Percentiles rank a stretch among this genome's conserved stretches.
These are phyloP conservation scores for Oscheius sp. DNA, from an alignment of 2,888 invertebrate genomes.

Conservation along the genomic window DNA sequence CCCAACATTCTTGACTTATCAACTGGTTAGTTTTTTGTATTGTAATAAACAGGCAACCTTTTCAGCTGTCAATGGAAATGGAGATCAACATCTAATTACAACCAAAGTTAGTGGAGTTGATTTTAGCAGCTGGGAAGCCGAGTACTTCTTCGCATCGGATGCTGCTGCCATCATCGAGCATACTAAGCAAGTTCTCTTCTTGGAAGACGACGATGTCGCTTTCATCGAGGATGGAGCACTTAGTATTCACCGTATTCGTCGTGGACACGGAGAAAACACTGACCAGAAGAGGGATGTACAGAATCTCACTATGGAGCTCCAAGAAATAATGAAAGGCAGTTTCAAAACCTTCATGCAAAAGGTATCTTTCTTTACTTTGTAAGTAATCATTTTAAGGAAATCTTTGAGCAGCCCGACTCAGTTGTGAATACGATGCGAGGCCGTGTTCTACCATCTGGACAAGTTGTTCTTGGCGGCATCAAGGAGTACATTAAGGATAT, in stretches of 20 bases:
- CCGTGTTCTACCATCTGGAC: conserved; percentile 78
- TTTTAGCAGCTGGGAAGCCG: conserved; percentile 74
- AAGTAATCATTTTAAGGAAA: too few species aligned
- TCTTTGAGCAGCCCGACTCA: conserved; percentile 99
- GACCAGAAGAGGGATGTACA: conserved; percentile 77
- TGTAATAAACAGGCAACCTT: not conserved
- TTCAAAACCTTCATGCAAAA: conserved; percentile 98
- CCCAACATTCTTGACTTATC: conserved; percentile 55
- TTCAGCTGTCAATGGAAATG: conserved; percentile 17
- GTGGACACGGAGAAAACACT: conserved; percentile 80
- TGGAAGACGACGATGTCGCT: conserved; percentile 82
- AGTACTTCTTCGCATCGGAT: conserved; percentile 99
- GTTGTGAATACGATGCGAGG: conserved; percentile 99
- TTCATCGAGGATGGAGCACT: conserved; percentile 91
- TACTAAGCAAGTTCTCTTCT: conserved; percentile 97
- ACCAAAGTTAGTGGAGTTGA: conserved; percentile 15
- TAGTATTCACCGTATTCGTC: conserved; percentile 90
- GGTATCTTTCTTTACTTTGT: conserved; percentile 17
- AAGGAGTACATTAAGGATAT: conserved; percentile 98
- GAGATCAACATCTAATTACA: not conserved
- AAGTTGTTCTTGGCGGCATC: conserved; percentile 92
- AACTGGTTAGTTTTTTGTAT: conserved; percentile 45
- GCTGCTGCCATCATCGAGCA: conserved; percentile 97
- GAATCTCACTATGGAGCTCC: conserved; percentile 94
- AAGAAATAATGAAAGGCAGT: conserved; percentile 95